phyloP scores from a whole-genome alignment of 2,888 invertebrate genomes.

The Rhamnusium bicolor region DNA sequence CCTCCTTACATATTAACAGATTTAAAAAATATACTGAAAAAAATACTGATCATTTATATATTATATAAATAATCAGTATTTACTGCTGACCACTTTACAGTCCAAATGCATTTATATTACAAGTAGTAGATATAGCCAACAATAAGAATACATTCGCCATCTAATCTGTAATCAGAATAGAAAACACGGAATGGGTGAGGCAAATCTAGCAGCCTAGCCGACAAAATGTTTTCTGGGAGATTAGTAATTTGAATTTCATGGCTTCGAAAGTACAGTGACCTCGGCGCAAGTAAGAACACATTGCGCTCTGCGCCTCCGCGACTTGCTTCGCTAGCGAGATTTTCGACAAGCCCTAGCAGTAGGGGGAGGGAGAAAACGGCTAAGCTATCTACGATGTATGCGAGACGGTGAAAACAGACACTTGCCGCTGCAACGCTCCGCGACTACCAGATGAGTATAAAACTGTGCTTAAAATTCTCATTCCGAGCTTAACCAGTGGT shows the following conservation, averaged over 20 bases:
- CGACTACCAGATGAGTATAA: conserved; percentile 43
- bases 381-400: conserved; percentile 38
- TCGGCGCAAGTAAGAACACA: conserved; percentile 70
- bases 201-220: conserved; percentile 1
- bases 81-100: neutral
- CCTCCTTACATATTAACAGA: neutral
- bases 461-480: conserved; percentile 50
- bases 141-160: conserved; percentile 13
- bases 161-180: neutral
- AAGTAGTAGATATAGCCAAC: neutral
- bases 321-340: conserved; percentile 56
- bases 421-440: conserved; percentile 42
- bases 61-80: neutral
- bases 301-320: conserved; percentile 68
- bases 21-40: too few relatives aligned
- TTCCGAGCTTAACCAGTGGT: conserved; percentile 41
- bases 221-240: conserved; percentile 25
- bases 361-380: conserved; percentile 47
- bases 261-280: conserved; percentile 68
- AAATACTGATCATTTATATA: too few relatives aligned
- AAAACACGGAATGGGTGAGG: conserved; percentile 10
- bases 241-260: conserved; percentile 60
- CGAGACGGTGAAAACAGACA: conserved; percentile 46
- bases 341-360: conserved; percentile 48
- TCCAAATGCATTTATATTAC: neutral